phyloP scores from a whole-genome alignment of 2,113 vertebrate genomes.

The Anolis sagrei region DNA sequence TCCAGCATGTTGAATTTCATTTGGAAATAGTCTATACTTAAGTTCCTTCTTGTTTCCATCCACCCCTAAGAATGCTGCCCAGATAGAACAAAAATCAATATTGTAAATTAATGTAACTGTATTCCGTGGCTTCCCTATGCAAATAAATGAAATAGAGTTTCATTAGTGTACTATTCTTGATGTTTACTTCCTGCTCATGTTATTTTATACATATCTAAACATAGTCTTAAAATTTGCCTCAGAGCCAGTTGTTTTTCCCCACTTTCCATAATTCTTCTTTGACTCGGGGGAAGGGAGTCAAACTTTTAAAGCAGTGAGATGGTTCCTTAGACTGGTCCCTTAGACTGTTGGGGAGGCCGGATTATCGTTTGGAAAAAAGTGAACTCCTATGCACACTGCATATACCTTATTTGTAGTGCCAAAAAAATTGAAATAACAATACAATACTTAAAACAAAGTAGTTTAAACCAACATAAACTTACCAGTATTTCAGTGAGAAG shows the following conservation, averaged over 20 bases:
- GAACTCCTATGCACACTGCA: too few relatives aligned
- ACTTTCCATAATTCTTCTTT: background rate
- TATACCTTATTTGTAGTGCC: too few relatives aligned
- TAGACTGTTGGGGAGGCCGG: too few relatives aligned
- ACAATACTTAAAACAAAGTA: too few relatives aligned
- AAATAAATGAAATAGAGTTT: constrained; percentile 7
- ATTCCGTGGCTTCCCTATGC: background rate
- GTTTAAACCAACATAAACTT: too few relatives aligned
- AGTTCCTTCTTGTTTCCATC: background rate
- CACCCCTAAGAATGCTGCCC: background rate
- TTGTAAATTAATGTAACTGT: constrained; percentile 5
- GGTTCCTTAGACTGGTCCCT: too few relatives aligned
- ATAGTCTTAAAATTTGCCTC: background rate
- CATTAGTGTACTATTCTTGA: too few relatives aligned
- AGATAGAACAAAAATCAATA: background rate
- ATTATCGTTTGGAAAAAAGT: too few relatives aligned
- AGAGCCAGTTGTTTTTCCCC: background rate
- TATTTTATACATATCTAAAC: background rate
- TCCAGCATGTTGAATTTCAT: background rate
- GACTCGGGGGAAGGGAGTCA: background rate
- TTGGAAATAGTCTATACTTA: background rate
- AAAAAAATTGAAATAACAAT: too few relatives aligned
- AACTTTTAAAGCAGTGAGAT: too few relatives aligned
- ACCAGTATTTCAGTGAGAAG: too few relatives aligned
- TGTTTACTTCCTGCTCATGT: background rate